Percentiles rank a stretch among this genome's conserved stretches.
Evolutionary conservation across 2,797 vertebrate genomes (phyloP).

Genomic region (Oreonectes daqikongensis): DNA sequence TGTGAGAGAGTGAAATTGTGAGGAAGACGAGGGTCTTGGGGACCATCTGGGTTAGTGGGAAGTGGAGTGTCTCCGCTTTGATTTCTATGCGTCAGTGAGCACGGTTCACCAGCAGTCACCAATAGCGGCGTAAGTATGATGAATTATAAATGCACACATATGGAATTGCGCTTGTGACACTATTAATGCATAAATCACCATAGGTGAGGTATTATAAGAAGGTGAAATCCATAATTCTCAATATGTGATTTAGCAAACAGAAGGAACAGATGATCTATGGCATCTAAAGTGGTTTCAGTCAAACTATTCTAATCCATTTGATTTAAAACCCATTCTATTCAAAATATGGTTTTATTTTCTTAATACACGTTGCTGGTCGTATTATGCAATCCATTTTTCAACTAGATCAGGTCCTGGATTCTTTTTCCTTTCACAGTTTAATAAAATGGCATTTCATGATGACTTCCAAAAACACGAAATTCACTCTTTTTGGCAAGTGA

Average conservation of each 20-base stretch:
- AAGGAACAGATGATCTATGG: background rate
- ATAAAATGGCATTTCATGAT: background rate
- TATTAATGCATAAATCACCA: conserved; percentile 35
- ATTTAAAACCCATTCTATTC: background rate
- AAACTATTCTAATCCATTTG: background rate
- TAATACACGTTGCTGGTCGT: background rate
- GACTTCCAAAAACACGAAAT: background rate
- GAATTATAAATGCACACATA: conserved; percentile 49
- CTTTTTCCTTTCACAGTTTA: background rate
- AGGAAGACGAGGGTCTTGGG: conserved; percentile 26
- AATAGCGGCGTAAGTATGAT: conserved; percentile 32
- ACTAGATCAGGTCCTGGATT: background rate
- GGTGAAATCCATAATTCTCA: background rate
- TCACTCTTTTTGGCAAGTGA: background rate
- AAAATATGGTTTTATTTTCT: background rate
- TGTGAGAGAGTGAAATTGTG: conserved; percentile 38
- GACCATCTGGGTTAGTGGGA: conserved; percentile 54
- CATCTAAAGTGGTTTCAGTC: background rate
- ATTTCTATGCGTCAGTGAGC: conserved; percentile 21
- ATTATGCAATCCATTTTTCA: background rate
- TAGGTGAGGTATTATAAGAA: conserved; percentile 37
- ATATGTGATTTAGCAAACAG: background rate
- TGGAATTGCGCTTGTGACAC: conserved; percentile 25
- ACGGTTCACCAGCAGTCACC: conserved; percentile 26
- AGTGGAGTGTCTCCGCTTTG: conserved; percentile 36